phyloP scores from a whole-genome alignment of 2,113 vertebrate genomes.

The Elephantulus edwardii region DNA sequence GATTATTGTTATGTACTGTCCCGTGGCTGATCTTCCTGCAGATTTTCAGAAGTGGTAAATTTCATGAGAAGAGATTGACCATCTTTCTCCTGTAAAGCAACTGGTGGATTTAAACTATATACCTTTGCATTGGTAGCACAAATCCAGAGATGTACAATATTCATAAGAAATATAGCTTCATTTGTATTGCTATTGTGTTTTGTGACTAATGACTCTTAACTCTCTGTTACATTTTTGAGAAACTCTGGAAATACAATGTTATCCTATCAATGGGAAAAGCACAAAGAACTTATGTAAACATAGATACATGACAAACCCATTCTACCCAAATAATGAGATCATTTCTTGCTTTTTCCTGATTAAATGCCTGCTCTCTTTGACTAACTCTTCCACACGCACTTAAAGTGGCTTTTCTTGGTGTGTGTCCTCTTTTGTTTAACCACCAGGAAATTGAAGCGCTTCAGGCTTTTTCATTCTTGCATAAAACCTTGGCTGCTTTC shows the following conservation, averaged over 20 bases:
- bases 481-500: slow-evolving; percentile 68
- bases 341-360: not conserved
- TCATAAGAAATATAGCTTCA: not conserved
- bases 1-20: too few relatives aligned
- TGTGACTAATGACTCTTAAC: not conserved
- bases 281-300: not conserved
- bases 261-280: not conserved
- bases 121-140: too few relatives aligned
- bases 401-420: slow-evolving; percentile 51
- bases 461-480: slow-evolving; percentile 66
- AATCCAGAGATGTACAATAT: too few relatives aligned
- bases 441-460: slow-evolving; percentile 67
- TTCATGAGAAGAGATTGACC: too few relatives aligned
- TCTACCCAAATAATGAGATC: not conserved
- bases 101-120: too few relatives aligned
- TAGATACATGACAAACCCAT: not conserved
- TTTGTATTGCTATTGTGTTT: not conserved
- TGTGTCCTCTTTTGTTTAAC: slow-evolving; percentile 65
- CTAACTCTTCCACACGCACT: not conserved
- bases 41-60: too few relatives aligned
- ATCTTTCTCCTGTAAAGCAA: too few relatives aligned
- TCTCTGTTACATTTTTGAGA: not conserved
- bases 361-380: not conserved
- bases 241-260: too few relatives aligned
- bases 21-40: too few relatives aligned